Evolutionary conservation across 2,797 vertebrate genomes (phyloP).

Genomic region (Chaetophractus vellerosus): DNA sequence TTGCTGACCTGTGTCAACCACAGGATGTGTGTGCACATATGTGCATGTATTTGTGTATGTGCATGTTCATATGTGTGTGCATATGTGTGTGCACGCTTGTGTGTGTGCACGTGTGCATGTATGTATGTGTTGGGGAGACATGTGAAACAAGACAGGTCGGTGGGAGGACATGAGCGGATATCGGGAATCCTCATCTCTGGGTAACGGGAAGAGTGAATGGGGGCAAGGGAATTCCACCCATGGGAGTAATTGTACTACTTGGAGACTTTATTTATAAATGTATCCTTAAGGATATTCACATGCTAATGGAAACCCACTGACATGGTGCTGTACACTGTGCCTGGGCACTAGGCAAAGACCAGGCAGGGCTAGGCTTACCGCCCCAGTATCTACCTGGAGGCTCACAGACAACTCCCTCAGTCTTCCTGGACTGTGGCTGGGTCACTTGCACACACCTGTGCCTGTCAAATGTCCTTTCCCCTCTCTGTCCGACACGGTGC

Average conservation of each 20-base stretch:
- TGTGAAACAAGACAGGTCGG: background rate
- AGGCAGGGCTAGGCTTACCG: background rate
- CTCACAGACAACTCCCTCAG: background rate
- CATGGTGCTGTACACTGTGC: fast-evolving
- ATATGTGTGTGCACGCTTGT: too few species aligned
- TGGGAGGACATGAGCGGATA: background rate
- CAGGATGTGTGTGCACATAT: background rate
- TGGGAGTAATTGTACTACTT: background rate
- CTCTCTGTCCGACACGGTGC: fast-evolving
- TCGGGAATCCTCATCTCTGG: background rate
- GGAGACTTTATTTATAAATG: background rate
- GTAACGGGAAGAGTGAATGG: background rate
- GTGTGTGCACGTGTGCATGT: background rate
- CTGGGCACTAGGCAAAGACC: background rate
- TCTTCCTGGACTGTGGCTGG: background rate
- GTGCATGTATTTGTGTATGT: background rate
- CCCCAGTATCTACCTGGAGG: fast-evolving
- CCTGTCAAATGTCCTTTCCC: background rate
- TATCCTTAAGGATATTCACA: background rate
- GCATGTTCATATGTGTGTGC: background rate
- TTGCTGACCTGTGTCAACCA: background rate
- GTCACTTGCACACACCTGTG: fast-evolving
- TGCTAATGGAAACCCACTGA: background rate
- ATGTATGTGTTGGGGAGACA: background rate
- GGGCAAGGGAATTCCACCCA: background rate